These are phyloP conservation scores for Morinoia aosen DNA, from an alignment of 2,888 invertebrate genomes.

Conservation along the genomic window DNA sequence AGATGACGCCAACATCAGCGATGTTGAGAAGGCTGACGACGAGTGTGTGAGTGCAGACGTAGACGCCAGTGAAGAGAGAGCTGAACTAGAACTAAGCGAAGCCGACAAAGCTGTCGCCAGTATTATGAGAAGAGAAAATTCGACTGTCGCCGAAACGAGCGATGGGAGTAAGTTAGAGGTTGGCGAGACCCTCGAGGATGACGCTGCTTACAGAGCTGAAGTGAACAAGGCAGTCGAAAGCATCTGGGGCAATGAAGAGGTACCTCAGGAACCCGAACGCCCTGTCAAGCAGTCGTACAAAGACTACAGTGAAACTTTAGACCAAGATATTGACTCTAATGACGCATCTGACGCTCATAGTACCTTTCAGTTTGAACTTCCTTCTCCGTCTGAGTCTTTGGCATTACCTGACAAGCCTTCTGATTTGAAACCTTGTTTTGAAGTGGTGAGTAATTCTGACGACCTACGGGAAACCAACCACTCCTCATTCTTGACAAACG, in stretches of 20 bases:
- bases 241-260: constrained; percentile 59
- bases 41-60: not conserved
- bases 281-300: constrained; percentile 22
- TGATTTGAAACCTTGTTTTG: not conserved
- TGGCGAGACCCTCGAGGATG: constrained; percentile 59
- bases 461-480: not conserved
- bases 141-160: constrained; percentile 57
- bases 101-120: constrained; percentile 67
- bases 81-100: constrained; percentile 63
- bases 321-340: constrained; percentile 39
- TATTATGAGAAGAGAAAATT: constrained; percentile 61
- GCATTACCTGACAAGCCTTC: not conserved
- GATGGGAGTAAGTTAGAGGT: constrained; percentile 41
- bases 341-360: constrained; percentile 4
- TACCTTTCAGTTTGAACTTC: constrained; percentile 34
- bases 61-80: not conserved
- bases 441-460: not conserved
- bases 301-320: constrained; percentile 40
- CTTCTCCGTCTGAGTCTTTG: constrained; percentile 16
- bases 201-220: constrained; percentile 64
- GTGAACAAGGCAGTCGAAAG: constrained; percentile 67
- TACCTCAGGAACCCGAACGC: constrained; percentile 37
- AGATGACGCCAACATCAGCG: constrained; percentile 8
- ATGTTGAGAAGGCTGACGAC: not conserved
- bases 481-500: not conserved